phyloP scores from a whole-genome alignment of 2,113 vertebrate genomes.

The Capreolus pygargus region DNA sequence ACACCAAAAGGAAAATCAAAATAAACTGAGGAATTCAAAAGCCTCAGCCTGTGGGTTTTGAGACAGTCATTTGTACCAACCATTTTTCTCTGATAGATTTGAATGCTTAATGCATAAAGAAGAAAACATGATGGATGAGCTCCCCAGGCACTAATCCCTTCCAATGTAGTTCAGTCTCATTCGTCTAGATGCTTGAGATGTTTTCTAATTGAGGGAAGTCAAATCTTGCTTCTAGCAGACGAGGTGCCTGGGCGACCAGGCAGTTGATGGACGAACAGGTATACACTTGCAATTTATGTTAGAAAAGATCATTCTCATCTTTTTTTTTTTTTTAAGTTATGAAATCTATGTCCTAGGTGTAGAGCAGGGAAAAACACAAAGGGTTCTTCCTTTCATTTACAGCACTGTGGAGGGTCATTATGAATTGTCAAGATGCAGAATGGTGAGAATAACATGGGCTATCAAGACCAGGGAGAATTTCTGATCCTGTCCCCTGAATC shows the following conservation, averaged over 20 bases:
- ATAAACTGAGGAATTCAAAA: not conserved
- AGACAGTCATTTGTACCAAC: not conserved
- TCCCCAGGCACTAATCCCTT: not conserved
- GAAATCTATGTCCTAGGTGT: not conserved
- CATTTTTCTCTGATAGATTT: not conserved
- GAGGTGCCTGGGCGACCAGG: too few species aligned
- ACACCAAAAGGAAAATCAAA: not conserved
- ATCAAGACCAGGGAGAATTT: not conserved
- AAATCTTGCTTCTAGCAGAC: not conserved
- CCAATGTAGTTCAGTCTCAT: not conserved
- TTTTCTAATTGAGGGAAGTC: not conserved
- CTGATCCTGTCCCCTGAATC: not conserved
- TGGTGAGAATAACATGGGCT: not conserved
- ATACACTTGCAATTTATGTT: not conserved
- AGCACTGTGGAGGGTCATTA: not conserved
- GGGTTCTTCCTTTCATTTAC: not conserved
- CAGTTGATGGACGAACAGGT: not conserved
- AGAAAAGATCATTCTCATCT: not conserved
- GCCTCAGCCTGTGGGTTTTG: not conserved
- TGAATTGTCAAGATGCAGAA: not conserved
- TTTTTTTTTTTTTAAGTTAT: not conserved
- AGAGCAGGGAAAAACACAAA: not conserved
- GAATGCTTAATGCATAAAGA: not conserved
- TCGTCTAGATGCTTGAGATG: not conserved
- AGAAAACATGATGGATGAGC: not conserved